Evolutionary conservation across 2,113 vertebrate species (phyloP).

Genomic region (Pimephales promelas): DNA sequence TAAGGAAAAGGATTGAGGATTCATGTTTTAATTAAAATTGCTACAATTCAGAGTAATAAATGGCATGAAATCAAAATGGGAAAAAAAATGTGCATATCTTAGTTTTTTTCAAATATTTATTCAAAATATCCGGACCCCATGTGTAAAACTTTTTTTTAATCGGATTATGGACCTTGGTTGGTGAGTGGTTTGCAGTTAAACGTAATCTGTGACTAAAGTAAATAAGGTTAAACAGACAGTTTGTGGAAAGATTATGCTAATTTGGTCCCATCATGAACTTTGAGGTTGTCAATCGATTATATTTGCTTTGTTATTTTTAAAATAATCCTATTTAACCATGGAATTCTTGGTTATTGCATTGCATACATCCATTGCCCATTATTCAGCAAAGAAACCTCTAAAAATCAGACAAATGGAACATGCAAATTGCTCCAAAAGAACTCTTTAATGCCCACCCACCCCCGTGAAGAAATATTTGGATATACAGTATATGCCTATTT

Average conservation of each 20-base stretch:
- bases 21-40: not conserved
- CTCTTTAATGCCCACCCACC: no score
- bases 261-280: not conserved
- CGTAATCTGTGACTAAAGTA: not conserved
- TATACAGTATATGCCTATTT: no score
- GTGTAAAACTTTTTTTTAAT: not conserved
- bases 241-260: not conserved
- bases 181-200: not conserved
- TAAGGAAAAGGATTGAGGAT: not conserved
- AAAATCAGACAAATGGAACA: no score
- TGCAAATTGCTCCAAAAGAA: no score
- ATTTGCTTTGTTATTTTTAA: no score
- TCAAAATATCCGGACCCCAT: not conserved
- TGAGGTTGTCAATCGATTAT: no score
- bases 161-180: not conserved
- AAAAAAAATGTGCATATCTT: not conserved
- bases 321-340: no score
- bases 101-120: not conserved
- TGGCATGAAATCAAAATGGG: not conserved
- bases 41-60: not conserved
- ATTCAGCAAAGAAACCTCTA: no score
- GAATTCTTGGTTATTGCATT: no score
- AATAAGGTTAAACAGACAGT: not conserved
- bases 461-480: no score
- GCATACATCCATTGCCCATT: no score